Evolutionary conservation across 2,113 vertebrate genomes (phyloP), one percentile per base, ranked within the genome.

Genomic region (Neotoma lepida): DNA sequence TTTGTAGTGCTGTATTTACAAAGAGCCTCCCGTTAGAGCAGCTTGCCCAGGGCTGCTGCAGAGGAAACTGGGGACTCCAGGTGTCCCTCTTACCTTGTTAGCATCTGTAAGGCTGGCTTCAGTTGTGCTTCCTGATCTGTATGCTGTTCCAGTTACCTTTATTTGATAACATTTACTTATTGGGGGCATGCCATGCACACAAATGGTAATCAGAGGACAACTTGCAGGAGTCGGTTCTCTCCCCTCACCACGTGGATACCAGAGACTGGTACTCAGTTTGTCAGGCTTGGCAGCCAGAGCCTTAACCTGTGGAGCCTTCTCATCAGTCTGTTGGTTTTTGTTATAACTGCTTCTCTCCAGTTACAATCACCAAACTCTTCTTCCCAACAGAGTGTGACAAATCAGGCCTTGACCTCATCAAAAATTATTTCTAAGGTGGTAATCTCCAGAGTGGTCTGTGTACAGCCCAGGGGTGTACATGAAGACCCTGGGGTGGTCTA

Each of bases 261-360:
- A 0, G 22, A 58, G 35, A 13, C n/a, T 39, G 3, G 35, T 26
- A 8, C 51, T 58, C 51, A 0, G 44, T 24, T 46, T 46, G 73
- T 6, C 73, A n/a, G 17, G 41, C 73, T 28, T 26, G 73, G 44
- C 2, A 17, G 13, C 30, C 8, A 35, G 46, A 20, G 35, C 26
- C 71, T 44, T 35, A 54, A 54, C 49, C 49, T 1, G 4, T 17
- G 12, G 46, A 20, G 46, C 20, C 18, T 6, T 3, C 35, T 58
- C 35, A 2, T 56, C n/a, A 44, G 39, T 5, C 58, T 7, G 9
- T 33, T 13, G 54, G 46, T 90, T 81, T 93, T 61, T 58, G 46
- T n/a, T 90, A 56, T 80, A 39, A 93, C 74, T 77, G 81, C 88
- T 94, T 94, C 85, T 87, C 20, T 91, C 49, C 10, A 15, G 2